phyloP scores from a whole-genome alignment of 1,140 invertebrate genomes.

The Hormaphis cornu region DNA sequence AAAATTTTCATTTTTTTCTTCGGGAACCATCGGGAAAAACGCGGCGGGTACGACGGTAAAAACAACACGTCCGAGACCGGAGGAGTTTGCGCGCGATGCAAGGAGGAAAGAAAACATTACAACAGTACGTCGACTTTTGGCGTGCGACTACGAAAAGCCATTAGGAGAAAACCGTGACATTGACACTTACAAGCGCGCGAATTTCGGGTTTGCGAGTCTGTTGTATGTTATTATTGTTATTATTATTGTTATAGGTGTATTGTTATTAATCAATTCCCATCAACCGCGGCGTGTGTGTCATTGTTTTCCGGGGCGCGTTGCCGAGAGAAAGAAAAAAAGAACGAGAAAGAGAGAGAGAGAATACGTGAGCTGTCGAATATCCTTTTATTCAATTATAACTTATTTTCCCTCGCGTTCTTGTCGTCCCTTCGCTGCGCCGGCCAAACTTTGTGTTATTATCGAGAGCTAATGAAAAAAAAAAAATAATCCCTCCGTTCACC shows the following conservation, averaged over 20 bases:
- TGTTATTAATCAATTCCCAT: constrained; percentile 24
- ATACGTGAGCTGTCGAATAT: not conserved
- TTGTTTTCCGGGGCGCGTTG: not conserved
- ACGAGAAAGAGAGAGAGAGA: not conserved
- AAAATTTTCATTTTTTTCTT: no score
- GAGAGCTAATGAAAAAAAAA: constrained; percentile 16
- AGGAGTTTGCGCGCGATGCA: no score
- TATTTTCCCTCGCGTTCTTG: not conserved
- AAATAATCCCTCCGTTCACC: not conserved
- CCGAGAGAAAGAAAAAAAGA: not conserved
- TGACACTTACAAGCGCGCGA: no score
- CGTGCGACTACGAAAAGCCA: not conserved
- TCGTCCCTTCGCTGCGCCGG: no score
- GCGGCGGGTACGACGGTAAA: no score
- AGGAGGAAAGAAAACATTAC: not conserved
- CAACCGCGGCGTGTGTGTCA: not conserved
- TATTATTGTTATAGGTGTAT: no score
- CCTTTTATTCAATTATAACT: constrained; percentile 29
- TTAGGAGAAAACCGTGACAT: not conserved
- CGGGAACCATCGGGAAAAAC: no score
- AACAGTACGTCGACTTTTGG: not conserved
- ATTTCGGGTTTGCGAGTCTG: no score
- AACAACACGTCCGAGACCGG: no score
- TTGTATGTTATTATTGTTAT: no score
- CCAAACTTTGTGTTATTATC: not conserved